Conservation (phyloP, 2,113 vertebrate genomes). For the Orientallactaga bullata region DNA sequence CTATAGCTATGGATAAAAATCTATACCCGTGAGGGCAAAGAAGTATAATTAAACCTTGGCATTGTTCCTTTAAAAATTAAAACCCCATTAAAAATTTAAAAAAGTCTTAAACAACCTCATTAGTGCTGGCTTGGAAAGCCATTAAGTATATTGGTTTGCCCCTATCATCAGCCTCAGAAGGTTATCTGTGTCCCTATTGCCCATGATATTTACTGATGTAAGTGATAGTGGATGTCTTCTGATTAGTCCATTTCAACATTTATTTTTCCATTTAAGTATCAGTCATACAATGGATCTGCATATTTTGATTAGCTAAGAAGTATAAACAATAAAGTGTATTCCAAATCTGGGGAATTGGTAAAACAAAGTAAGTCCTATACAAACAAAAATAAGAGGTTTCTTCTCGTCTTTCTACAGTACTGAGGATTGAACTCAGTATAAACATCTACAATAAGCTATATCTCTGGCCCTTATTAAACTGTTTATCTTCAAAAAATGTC, state of each 20-base stretch:
- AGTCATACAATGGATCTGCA: background rate
- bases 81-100: constrained; percentile 79
- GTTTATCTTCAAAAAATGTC: too few species aligned
- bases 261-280: constrained; percentile 34
- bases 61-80: constrained; percentile 80
- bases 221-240: constrained; percentile 34
- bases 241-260: background rate
- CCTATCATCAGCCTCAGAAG: constrained; percentile 58
- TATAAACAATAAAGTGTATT: background rate
- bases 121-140: constrained; percentile 57
- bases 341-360: background rate
- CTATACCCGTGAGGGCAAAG: constrained; percentile 33
- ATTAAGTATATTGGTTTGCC: constrained; percentile 74
- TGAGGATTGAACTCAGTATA: background rate
- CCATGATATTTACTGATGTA: constrained; percentile 63
- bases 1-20: constrained; percentile 47
- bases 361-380: background rate
- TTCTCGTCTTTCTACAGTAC: background rate
- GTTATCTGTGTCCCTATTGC: background rate
- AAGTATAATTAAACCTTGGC: constrained; percentile 73
- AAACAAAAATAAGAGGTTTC: background rate
- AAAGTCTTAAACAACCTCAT: constrained; percentile 71
- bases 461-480: background rate
- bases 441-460: too few species aligned
- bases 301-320: background rate